Evolutionary conservation across 2,888 invertebrate genomes (phyloP).

Genomic region (Drosophila histrio): DNA sequence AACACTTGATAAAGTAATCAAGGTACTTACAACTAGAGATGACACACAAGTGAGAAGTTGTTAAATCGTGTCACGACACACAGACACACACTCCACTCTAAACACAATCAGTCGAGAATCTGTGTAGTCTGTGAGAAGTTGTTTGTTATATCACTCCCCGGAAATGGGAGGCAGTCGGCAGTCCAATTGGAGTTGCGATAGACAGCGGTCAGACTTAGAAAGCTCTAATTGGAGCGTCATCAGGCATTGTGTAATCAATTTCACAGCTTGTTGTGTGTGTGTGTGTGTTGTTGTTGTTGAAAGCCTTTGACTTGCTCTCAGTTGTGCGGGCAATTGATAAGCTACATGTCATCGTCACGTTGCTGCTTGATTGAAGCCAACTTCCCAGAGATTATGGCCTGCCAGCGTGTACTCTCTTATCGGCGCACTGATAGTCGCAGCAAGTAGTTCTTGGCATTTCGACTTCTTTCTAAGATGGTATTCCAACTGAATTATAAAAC

Average conservation of each 20-base stretch:
- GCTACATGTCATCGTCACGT: slow-evolving; percentile 43
- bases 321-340: slow-evolving; percentile 39
- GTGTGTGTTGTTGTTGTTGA: slow-evolving; percentile 12
- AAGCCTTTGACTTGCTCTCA: slow-evolving; percentile 20
- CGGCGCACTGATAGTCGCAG: slow-evolving; percentile 17
- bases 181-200: slow-evolving; percentile 5
- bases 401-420: slow-evolving; percentile 26
- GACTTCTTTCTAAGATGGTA: slow-evolving; percentile 7
- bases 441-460: neutral
- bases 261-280: neutral
- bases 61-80: slow-evolving; percentile 4
- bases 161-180: neutral
- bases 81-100: neutral
- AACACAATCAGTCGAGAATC: neutral
- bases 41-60: too few relatives aligned
- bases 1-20: slow-evolving; percentile 3
- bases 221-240: slow-evolving; percentile 47
- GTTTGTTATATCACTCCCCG: slow-evolving; percentile 7
- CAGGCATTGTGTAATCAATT: slow-evolving; percentile 12
- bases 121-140: neutral
- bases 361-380: slow-evolving; percentile 43
- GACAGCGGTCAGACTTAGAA: slow-evolving; percentile 30
- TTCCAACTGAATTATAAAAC: slow-evolving; percentile 19
- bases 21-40: neutral
- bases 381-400: slow-evolving; percentile 39